These are phyloP conservation scores for Holacanthus passer DNA, from an alignment of 2,113 vertebrate species.

Conservation along the genomic window DNA sequence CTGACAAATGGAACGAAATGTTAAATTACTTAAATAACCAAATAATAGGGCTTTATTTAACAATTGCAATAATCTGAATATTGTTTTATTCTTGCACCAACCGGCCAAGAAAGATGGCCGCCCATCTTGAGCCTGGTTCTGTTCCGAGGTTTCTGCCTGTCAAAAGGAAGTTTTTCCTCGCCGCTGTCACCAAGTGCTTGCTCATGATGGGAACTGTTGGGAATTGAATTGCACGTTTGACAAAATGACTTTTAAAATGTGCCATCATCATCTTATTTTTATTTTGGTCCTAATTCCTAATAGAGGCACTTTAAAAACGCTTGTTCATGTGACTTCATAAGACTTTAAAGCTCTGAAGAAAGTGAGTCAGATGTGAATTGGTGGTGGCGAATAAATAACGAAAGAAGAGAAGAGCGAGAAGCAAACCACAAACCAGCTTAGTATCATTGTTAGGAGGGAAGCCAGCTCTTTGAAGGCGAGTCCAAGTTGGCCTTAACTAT, in stretches of 20 bases:
- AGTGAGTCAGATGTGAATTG: conserved; percentile 24
- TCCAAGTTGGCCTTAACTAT: conserved; percentile 73
- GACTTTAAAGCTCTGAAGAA: conserved; percentile 43
- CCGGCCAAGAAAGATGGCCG: too few relatives aligned
- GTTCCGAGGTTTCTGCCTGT: too few relatives aligned
- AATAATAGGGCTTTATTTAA: not conserved
- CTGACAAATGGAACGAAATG: too few relatives aligned
- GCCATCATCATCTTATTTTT: not conserved
- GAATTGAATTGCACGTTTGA: too few relatives aligned
- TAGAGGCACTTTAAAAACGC: conserved; percentile 16
- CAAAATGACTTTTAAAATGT: not conserved
- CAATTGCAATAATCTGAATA: not conserved
- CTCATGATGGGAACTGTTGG: too few relatives aligned
- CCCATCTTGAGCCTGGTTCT: too few relatives aligned
- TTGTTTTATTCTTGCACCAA: not conserved
- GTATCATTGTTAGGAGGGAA: conserved; percentile 52
- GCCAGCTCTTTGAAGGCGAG: conserved; percentile 72
- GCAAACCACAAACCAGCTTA: conserved; percentile 35
- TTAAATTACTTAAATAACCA: not conserved
- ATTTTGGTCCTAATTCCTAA: not conserved
- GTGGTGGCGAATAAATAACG: conserved; percentile 5
- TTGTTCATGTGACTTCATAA: conserved; percentile 31
- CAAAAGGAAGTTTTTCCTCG: too few relatives aligned
- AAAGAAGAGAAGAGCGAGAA: conserved; percentile 25
- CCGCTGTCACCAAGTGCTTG: too few relatives aligned